phyloP scores from a whole-genome alignment of 2,888 invertebrate species.

The Eupithecia tripunctaria region DNA sequence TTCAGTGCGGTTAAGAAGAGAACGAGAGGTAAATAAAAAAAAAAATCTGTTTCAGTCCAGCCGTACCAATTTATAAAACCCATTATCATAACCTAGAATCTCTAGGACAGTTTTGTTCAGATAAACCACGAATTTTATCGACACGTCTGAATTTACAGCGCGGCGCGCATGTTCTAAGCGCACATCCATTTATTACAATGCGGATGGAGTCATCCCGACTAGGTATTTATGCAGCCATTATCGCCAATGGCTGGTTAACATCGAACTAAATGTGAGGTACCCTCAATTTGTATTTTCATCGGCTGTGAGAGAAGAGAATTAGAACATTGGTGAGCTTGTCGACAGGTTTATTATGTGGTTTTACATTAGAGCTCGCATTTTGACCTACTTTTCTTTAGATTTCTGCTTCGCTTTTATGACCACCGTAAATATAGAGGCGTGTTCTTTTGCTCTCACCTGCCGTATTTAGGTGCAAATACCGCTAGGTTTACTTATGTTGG shows the following conservation, averaged over 20 bases:
- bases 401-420: not conserved
- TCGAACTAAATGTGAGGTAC: constrained; percentile 17
- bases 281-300: constrained; percentile 22
- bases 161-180: constrained; percentile 30
- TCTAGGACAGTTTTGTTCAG: constrained; percentile 1
- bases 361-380: not conserved
- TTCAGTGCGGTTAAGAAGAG: constrained; percentile 5
- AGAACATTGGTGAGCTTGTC: constrained; percentile 4
- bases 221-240: constrained; percentile 33
- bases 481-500: not conserved
- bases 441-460: not conserved
- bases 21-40: not conserved
- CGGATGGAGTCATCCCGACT: constrained; percentile 40
- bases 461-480: not conserved
- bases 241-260: constrained; percentile 28
- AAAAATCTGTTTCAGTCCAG: not conserved
- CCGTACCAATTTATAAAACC: not conserved
- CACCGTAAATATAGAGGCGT: not conserved
- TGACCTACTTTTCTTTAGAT: not conserved
- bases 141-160: constrained; percentile 20
- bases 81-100: not conserved
- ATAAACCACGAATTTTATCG: constrained; percentile 14
- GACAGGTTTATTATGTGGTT: constrained; percentile 14
- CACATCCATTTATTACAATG: constrained; percentile 34
- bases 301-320: constrained; percentile 17